phyloP scores from a whole-genome alignment of 1,140 invertebrate genomes.

The Nephotettix cincticeps region DNA sequence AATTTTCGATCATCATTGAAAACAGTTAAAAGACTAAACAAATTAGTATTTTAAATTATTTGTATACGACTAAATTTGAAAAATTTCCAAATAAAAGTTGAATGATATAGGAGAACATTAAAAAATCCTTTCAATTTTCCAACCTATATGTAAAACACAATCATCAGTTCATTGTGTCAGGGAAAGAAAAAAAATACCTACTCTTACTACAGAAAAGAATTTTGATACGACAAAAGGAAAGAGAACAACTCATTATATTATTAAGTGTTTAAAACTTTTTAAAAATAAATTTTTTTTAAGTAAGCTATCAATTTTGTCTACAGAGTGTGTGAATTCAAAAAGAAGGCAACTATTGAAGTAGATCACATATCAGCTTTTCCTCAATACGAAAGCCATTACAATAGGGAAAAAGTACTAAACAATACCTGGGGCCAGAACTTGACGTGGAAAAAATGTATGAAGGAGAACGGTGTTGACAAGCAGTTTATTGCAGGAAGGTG shows the following conservation, averaged over 20 bases:
- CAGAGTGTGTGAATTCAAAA: conserved; percentile 2
- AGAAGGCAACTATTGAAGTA: background rate
- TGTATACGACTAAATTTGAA: background rate
- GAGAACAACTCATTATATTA: background rate
- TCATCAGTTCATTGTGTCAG: conserved; percentile 14
- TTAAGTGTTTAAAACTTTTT: conserved; percentile 12
- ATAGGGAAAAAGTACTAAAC: background rate
- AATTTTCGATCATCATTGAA: background rate
- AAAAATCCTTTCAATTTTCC: too few species aligned
- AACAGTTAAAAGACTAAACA: background rate
- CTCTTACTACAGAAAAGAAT: too few species aligned
- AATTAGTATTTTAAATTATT: background rate
- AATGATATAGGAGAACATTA: conserved; percentile 7
- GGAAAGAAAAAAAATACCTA: background rate
- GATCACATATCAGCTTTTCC: conserved; percentile 12
- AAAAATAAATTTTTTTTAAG: background rate
- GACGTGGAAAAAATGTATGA: conserved; percentile 18
- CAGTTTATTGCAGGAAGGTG: background rate
- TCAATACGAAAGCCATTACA: conserved; percentile 14
- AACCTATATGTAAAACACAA: too few species aligned
- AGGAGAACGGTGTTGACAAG: background rate
- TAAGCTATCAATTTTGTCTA: background rate
- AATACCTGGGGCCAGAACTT: conserved; percentile 20
- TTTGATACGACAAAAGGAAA: too few species aligned
- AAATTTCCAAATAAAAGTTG: background rate